Conservation (phyloP, 2,888 invertebrate genomes). For the Agrotis clavis region DNA sequence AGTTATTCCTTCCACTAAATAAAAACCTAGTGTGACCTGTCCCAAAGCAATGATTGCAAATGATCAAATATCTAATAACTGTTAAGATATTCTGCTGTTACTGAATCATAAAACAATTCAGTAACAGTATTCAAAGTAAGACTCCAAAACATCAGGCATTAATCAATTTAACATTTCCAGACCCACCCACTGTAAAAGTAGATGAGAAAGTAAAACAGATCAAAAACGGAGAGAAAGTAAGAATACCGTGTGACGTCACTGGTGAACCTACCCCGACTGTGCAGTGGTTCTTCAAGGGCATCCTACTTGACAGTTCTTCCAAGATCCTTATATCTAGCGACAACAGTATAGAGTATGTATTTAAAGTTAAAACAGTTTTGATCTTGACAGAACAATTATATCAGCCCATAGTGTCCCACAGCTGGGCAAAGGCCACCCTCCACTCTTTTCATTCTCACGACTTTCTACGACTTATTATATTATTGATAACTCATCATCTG, state of each 20-base stretch:
- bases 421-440: too few species aligned
- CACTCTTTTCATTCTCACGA: too few species aligned
- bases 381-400: not conserved
- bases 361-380: not conserved
- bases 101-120: too few species aligned
- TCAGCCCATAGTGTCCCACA: too few species aligned
- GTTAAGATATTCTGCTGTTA: too few species aligned
- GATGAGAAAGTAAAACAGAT: constrained; percentile 27
- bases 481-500: too few species aligned
- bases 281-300: constrained; percentile 69
- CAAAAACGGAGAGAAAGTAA: constrained; percentile 60
- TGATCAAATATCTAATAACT: too few species aligned
- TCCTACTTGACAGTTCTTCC: constrained; percentile 37
- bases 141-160: not conserved
- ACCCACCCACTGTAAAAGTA: constrained; percentile 68
- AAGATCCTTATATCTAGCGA: constrained; percentile 45
- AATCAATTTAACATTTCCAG: constrained; percentile 58
- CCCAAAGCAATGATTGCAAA: too few species aligned
- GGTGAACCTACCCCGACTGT: constrained; percentile 72
- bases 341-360: constrained; percentile 69
- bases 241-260: constrained; percentile 66
- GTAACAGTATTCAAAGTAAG: not conserved
- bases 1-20: constrained; percentile 46
- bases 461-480: too few species aligned
- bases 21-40: too few species aligned